Percentiles rank a stretch among this genome's conserved stretches.
phyloP scores from a whole-genome alignment of 2,888 invertebrate genomes.

The Noctua janthe region DNA sequence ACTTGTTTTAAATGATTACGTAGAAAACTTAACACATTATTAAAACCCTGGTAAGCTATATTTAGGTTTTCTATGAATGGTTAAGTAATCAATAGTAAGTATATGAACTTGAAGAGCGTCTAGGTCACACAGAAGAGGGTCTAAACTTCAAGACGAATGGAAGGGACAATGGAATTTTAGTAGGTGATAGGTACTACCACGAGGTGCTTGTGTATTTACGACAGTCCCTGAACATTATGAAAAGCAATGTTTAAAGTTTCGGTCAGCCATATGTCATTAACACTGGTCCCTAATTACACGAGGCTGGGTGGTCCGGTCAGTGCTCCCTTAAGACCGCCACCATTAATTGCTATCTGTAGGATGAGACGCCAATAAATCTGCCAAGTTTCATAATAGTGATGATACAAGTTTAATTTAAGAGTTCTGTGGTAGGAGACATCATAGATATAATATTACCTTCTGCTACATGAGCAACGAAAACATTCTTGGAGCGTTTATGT shows the following conservation, averaged over 20 bases:
- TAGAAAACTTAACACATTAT: constrained; percentile 8
- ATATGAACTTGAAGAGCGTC: background rate
- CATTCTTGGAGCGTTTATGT: constrained; percentile 2
- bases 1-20: constrained; percentile 21
- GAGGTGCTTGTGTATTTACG: constrained; percentile 35
- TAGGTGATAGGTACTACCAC: constrained; percentile 25
- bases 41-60: background rate
- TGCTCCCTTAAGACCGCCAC: constrained; percentile 28
- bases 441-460: background rate
- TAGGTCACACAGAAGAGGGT: background rate
- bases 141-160: constrained; percentile 14
- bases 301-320: constrained; percentile 25
- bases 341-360: constrained; percentile 35
- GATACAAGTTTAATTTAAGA: constrained; percentile 16
- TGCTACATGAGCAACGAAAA: background rate
- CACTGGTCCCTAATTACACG: constrained; percentile 35
- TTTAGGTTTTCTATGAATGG: background rate
- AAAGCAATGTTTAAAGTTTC: constrained; percentile 44
- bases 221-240: constrained; percentile 33
- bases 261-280: constrained; percentile 44
- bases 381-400: constrained; percentile 8
- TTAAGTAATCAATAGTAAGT: background rate
- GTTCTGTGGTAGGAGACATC: background rate
- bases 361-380: constrained; percentile 17
- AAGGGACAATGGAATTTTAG: constrained; percentile 9